Base-by-base conservation (phyloP, 2,797 vertebrate species). In the Thaleichthys pacificus region DNA sequence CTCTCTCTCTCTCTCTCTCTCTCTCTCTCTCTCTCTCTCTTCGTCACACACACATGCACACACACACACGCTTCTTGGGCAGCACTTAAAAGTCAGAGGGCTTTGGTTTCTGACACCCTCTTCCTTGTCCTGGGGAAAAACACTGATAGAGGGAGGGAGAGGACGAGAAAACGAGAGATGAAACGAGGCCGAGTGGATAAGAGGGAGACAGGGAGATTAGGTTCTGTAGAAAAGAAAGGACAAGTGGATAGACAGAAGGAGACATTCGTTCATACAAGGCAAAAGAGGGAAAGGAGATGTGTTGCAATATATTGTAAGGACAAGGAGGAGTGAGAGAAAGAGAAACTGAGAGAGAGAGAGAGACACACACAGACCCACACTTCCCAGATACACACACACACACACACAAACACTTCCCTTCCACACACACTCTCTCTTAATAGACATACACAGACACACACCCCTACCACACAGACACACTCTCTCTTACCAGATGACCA, bases 371-470 rank as follows among this genome's bases (percentile, higher is more conserved):
- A 63, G 63, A 71, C 21, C 9, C 47, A 32, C 63, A 54, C 47
- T 81, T 77, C 57, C 81, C 89, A 91, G 87, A 88, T 91, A 89
- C 86, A 35, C 81, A 75, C 82, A 89, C 86, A 35, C 81, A 75
- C 82, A 74, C 75, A 30, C 28, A 42, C 38, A 9, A 1, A 42
- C 38, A 47, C 42, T 14, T 3, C 42, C 12, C 12, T 3, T 3
- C 9, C 42, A 14, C 42, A 42, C 38, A 42, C 38, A 42, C 11
- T 12, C 9, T 47, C 42, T 47, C 42, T 47, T 5, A 14, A 47
- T 12, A 47, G 42, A 47, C 9, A 12, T 12, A 47, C 42, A 47
- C 38, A 42, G 1, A 24, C 11, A 12, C 38, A 42, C 42, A 12
- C 12, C 42, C 42, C 42, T 3, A 3, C 2, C 42, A 47, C 42